phyloP scores from a whole-genome alignment of 2,888 invertebrate species.

The Strigamia transsilvanica region DNA sequence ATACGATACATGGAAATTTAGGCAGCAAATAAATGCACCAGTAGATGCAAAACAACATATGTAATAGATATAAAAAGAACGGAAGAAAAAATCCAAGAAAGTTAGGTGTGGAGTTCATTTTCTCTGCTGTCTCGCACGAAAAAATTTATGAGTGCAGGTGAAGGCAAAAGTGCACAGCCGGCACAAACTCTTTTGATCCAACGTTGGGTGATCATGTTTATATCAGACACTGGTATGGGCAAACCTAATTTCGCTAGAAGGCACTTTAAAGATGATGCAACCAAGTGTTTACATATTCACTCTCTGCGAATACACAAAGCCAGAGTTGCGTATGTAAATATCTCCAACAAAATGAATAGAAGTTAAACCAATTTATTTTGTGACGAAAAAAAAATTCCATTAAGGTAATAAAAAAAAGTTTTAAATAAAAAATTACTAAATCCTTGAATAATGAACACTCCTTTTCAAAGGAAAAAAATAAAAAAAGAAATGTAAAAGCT shows the following conservation, averaged over 20 bases:
- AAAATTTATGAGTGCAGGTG: slow-evolving; percentile 30
- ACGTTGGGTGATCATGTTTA: slow-evolving; percentile 11
- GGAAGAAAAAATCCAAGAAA: not conserved
- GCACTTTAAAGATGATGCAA: slow-evolving; percentile 20
- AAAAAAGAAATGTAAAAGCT: not conserved
- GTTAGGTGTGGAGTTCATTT: slow-evolving; percentile 30
- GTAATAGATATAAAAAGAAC: not conserved
- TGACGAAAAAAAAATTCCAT: not conserved
- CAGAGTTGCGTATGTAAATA: slow-evolving; percentile 20
- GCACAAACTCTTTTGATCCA: slow-evolving; percentile 30
- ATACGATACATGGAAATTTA: no score
- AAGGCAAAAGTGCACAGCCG: slow-evolving; percentile 26
- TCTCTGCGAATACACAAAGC: not conserved
- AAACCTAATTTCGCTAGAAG: slow-evolving; percentile 30
- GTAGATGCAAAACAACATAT: not conserved
- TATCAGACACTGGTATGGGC: slow-evolving; percentile 30
- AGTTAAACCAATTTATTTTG: slow-evolving; percentile 6
- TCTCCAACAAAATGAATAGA: not conserved
- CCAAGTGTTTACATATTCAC: slow-evolving; percentile 19
- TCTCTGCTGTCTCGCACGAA: slow-evolving; percentile 11
- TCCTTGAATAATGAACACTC: slow-evolving; percentile 6
- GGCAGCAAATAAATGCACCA: not conserved
- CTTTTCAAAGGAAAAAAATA: not conserved
- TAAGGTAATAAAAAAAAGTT: not conserved
- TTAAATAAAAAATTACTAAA: slow-evolving; percentile 3